Conservation (phyloP, 2,797 vertebrate genomes). For the Perodicticus potto region DNA sequence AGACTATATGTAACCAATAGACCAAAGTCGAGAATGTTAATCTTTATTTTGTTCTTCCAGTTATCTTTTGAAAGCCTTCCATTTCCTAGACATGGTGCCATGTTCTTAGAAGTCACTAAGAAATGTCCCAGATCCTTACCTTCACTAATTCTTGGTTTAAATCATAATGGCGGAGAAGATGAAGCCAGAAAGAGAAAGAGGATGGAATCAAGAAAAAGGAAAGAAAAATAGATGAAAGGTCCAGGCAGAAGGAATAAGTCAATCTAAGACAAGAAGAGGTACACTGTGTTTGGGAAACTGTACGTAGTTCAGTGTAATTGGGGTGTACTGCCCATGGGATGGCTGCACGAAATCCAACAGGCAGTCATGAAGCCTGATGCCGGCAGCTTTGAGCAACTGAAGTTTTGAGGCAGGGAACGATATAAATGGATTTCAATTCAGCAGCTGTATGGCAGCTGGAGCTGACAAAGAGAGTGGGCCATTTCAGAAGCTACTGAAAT, state of each 20-base stretch:
- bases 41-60: slow-evolving; percentile 11
- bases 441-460: slow-evolving; percentile 42
- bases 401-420: not conserved
- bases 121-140: not conserved
- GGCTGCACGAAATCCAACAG: not conserved
- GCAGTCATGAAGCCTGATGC: not conserved
- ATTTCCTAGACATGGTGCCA: not conserved
- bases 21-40: not conserved
- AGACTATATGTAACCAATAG: not conserved
- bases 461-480: slow-evolving; percentile 57
- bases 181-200: not conserved
- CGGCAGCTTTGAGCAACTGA: not conserved
- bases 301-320: not conserved
- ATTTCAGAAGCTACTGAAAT: slow-evolving; percentile 73
- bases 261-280: not conserved
- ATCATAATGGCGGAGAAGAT: not conserved
- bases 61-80: not conserved
- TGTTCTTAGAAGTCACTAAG: slow-evolving; percentile 12
- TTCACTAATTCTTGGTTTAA: not conserved
- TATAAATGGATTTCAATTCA: slow-evolving; percentile 32
- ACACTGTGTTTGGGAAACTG: not conserved
- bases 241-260: not conserved
- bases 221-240: not conserved
- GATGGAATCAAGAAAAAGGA: not conserved
- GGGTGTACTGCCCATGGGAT: not conserved